Evolutionary conservation across 2,113 vertebrate species (phyloP), one percentile per base, ranked within the genome.

Genomic region (Opisthocomus hoazin): DNA sequence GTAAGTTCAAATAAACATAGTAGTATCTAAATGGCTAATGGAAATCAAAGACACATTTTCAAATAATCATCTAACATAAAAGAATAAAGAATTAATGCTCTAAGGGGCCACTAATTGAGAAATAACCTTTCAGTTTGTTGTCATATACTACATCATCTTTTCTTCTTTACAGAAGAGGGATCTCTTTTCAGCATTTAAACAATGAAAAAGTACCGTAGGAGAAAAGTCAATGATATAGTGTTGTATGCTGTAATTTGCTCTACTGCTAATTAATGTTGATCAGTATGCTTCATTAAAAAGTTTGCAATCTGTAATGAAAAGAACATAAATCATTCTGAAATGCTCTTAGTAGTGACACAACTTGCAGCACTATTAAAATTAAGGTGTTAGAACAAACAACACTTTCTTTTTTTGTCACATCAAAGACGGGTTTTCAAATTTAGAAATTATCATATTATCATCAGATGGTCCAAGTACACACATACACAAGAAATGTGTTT

Each of bases 381-480:
- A 45, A 69, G 19, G 18, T 23, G 15, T 51, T 41, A 58, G 18
- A 85, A 70, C 7, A 60, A 58, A 20, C 10, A 70, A 27, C 23
- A 11, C 9, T 84, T 64, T 26, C 12, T 56, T 57, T 69, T 78
- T 43, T 75, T 63, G 22, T 82, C 4, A 10, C 8, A 54, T 56
- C 7, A 65, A 84, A 69, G 11, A 37, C 29, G 9, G 56, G 7
- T 68, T 87, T 89, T 87, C 12, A 84, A 37, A 70, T 60, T 65
- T 45, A 65, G 22, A 66, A 80, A 56, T 2, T 1, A 48, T 48
- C 22, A 64, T 11, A 21, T 69, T 51, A 45, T 10, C 8, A 54
- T 37, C 17, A 69, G 48, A 74, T 0, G 0, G 3, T 60, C 34
- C 23, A 4, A 1, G 18, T 48, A 51, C 34, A 61, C 5, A n/a